Evolutionary conservation across 2,113 vertebrate genomes (phyloP).

Genomic region (Rutilus rutilus): DNA sequence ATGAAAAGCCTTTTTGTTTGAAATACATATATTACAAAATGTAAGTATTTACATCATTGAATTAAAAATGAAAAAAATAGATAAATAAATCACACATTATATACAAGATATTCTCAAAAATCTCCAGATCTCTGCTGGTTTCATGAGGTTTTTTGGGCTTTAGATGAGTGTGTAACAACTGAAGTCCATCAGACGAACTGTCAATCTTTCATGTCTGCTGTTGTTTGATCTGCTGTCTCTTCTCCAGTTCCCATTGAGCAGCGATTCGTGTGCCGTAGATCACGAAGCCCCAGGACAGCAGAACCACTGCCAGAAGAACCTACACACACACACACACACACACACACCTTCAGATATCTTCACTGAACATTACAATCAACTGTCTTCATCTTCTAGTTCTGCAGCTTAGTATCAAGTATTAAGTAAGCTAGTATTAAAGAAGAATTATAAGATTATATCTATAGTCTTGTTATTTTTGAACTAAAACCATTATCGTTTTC

Average conservation of each 20-base stretch:
- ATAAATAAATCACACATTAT: background rate
- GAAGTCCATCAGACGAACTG: too few relatives aligned
- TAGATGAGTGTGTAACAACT: too few relatives aligned
- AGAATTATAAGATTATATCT: too few relatives aligned
- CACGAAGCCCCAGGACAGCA: slow-evolving; percentile 79
- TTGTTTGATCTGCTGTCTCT: slow-evolving; percentile 22
- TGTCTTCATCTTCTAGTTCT: too few relatives aligned
- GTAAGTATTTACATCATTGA: background rate
- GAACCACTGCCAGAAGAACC: slow-evolving; percentile 70
- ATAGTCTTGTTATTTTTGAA: too few relatives aligned
- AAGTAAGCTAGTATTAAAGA: too few relatives aligned
- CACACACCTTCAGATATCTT: too few relatives aligned
- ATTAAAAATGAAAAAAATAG: background rate
- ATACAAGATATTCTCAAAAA: background rate
- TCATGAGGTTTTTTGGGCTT: background rate
- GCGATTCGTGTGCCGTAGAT: slow-evolving; percentile 74
- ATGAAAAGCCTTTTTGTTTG: background rate
- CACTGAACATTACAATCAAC: too few relatives aligned
- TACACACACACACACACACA: slow-evolving; percentile 35
- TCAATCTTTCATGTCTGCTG: background rate
- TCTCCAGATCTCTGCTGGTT: background rate
- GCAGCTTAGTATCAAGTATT: too few relatives aligned
- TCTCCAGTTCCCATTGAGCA: slow-evolving; percentile 72
- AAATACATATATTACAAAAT: background rate
- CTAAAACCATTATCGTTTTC: too few relatives aligned